Base-by-base conservation (phyloP, 2,797 vertebrate species). In the Myotis vivesi region DNA sequence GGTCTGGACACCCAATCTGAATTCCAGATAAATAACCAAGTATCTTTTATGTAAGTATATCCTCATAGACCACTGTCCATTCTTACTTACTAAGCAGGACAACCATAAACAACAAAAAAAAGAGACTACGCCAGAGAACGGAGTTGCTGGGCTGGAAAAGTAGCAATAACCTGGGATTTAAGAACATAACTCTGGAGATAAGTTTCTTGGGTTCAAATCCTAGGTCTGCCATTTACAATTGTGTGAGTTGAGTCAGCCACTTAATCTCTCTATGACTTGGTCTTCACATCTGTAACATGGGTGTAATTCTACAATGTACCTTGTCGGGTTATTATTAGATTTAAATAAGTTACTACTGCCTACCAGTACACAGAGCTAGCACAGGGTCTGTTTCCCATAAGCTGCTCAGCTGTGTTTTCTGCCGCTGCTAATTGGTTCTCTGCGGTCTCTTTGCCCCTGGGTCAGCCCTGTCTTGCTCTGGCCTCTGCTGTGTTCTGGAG, bases 1-100 rank as follows among this genome's bases (percentile, higher is more conserved):
- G 41, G 51, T 57, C 57, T 57, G 23, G 41, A 75, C 53, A 59
- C 20, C 10, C 9, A 5, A 46, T 73, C 36, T 38, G 89, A 88
- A 72, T 82, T 86, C 92, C 88, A 80, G 80, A 77, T 89, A 79
- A 91, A 89, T 36, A 49, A 41, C 3, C 11, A 33, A 51, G 62
- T 46, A 3, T 1, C 3, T 68, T 46, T 89, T 22, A 49, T 28
- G 8, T 30, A 17, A 62, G 36, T 30, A 16, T 25, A 44, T 88
- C 38, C n/a, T 36, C 41, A 4, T 13, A 5, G 76, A 3, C n/a
- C 33, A 25, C 17, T 55, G n/a, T 25, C 30, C 59, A 20, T 57
- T 51, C 84, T 91, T 59, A 64, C 13, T 79, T 76, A 49, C 36
- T 62, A 71, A 82, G 57, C 15, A 53, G 20, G 73, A 75, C 62